These are phyloP conservation scores for Tychaedon coryphoeus DNA, from an alignment of 2,113 vertebrate species.

Conservation along the genomic window DNA sequence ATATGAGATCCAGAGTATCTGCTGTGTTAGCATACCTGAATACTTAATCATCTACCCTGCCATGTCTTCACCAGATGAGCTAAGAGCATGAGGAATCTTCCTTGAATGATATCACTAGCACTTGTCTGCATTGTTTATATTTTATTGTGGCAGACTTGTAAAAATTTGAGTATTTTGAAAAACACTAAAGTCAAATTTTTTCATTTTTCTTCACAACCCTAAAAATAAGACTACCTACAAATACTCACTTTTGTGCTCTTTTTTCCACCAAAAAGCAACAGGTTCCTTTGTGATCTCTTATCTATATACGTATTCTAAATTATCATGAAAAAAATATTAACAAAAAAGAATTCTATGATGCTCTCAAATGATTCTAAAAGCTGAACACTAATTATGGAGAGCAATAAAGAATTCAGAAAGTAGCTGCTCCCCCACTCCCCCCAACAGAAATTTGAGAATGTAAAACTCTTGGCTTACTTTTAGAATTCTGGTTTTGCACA, in stretches of 20 bases:
- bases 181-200: constrained; percentile 54
- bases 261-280: not conserved
- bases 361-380: not conserved
- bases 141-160: not conserved
- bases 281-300: not conserved
- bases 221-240: constrained; percentile 54
- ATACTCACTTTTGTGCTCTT: not conserved
- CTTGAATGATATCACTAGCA: constrained; percentile 10
- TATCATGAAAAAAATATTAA: not conserved
- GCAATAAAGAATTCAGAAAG: not conserved
- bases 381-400: not conserved
- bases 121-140: not conserved
- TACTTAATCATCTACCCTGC: constrained; percentile 36
- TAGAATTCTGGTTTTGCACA: not conserved
- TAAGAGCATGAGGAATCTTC: constrained; percentile 54
- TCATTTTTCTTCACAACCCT: constrained; percentile 57
- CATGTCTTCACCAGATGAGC: constrained; percentile 30
- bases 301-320: not conserved
- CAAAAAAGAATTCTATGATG: not conserved
- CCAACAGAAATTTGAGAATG: not conserved
- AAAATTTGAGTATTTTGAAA: constrained; percentile 38
- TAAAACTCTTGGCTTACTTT: not conserved
- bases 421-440: not conserved
- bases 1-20: not conserved
- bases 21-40: constrained; percentile 14